Conservation (phyloP, 2,888 invertebrate genomes). For the Drepanosiphum platanoidis region DNA sequence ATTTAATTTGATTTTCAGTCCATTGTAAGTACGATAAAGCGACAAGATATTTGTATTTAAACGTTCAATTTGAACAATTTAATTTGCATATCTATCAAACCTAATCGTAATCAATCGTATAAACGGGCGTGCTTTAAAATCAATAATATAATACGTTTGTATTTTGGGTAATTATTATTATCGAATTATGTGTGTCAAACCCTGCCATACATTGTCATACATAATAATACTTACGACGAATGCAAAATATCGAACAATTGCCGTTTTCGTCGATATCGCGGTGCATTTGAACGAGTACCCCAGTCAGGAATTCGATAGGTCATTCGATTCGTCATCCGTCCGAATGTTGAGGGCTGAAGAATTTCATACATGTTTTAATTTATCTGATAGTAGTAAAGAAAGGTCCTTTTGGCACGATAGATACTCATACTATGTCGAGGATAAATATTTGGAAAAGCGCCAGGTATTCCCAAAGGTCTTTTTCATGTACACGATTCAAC, state of each 20-base stretch:
- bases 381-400: constrained; percentile 23
- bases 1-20: neutral
- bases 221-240: neutral
- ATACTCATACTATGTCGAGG: constrained; percentile 27
- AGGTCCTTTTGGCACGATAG: constrained; percentile 36
- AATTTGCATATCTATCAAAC: no score
- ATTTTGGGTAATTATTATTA: no score
- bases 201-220: neutral
- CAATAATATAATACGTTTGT: no score
- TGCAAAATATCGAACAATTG: neutral
- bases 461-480: constrained; percentile 37
- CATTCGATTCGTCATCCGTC: neutral
- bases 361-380: constrained; percentile 40
- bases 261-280: neutral
- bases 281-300: neutral
- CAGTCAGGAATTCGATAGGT: no score
- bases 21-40: neutral
- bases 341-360: neutral
- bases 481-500: constrained; percentile 20
- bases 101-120: no score
- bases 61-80: no score
- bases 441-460: constrained; percentile 30
- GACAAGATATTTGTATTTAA: neutral
- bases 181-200: neutral
- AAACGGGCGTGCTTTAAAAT: no score